Evolutionary conservation across 2,888 invertebrate species (phyloP).

Genomic region (Boloria euphrosyne): DNA sequence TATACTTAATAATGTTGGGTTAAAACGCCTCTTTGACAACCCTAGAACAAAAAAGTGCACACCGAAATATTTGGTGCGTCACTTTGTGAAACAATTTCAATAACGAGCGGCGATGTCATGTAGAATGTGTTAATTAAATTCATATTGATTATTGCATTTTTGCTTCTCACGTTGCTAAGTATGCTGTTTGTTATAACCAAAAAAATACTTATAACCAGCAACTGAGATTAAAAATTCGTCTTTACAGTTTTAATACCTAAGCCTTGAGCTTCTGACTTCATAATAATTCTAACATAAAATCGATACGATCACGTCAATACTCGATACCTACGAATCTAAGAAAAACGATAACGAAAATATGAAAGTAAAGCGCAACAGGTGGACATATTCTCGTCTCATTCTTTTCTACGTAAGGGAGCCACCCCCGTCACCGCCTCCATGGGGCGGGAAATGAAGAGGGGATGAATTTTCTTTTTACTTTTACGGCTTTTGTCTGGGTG

Average conservation of each 20-base stretch:
- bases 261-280: not conserved
- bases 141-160: conserved; percentile 35
- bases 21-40: conserved; percentile 12
- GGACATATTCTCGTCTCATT: conserved; percentile 79
- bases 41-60: conserved; percentile 22
- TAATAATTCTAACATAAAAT: conserved; percentile 6
- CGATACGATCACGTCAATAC: conserved; percentile 5
- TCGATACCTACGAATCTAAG: conserved; percentile 61
- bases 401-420: conserved; percentile 78
- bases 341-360: conserved; percentile 78
- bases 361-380: conserved; percentile 78
- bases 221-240: too few relatives aligned
- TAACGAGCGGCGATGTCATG: conserved; percentile 30
- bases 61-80: conserved; percentile 24
- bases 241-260: too few relatives aligned
- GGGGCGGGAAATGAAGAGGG: conserved; percentile 80
- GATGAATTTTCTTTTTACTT: conserved; percentile 80
- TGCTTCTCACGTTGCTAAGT: conserved; percentile 11
- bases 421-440: conserved; percentile 79
- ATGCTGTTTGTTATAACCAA: conserved; percentile 6
- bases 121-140: conserved; percentile 39
- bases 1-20: not conserved
- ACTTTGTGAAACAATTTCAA: conserved; percentile 37
- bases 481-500: conserved; percentile 81
- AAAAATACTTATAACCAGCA: not conserved